Conservation (phyloP, 2,113 vertebrate genomes). For the Gobio gobio region DNA sequence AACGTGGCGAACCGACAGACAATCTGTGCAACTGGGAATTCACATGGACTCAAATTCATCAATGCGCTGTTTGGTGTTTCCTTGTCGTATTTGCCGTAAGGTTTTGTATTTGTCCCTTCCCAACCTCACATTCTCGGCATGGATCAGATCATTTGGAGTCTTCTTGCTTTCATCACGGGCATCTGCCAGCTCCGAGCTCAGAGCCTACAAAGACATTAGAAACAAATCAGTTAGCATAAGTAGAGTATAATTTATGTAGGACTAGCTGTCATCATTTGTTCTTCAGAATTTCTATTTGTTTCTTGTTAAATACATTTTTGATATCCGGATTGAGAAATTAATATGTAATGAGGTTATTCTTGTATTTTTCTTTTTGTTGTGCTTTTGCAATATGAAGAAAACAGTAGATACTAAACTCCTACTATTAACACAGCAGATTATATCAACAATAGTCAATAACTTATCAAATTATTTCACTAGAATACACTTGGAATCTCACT, state of each 20-base stretch:
- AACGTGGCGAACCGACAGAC: not conserved
- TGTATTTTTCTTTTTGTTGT: not conserved
- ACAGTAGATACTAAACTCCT: not conserved
- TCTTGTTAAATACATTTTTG: not conserved
- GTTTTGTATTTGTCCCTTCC: conserved; percentile 99
- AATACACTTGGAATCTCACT: too few relatives aligned
- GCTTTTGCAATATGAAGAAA: not conserved
- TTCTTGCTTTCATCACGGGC: conserved; percentile 94
- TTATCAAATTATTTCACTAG: not conserved
- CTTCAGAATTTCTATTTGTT: not conserved
- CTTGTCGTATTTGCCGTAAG: conserved; percentile 94
- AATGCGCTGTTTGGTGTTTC: conserved; percentile 97
- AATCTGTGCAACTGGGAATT: conserved; percentile 52
- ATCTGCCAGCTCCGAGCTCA: conserved; percentile 89
- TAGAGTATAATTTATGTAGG: not conserved
- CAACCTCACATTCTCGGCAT: conserved; percentile 90
- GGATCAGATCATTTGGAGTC: conserved; percentile 93
- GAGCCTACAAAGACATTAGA: conserved; percentile 74
- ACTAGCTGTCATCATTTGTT: not conserved
- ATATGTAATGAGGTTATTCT: not conserved
- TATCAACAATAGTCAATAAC: not conserved
- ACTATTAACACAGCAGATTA: not conserved
- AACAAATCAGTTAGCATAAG: not conserved
- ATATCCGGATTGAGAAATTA: not conserved
- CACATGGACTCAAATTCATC: conserved; percentile 98